These are phyloP conservation scores for Chauna torquata DNA, from an alignment of 2,113 vertebrate genomes.

Conservation along the genomic window DNA sequence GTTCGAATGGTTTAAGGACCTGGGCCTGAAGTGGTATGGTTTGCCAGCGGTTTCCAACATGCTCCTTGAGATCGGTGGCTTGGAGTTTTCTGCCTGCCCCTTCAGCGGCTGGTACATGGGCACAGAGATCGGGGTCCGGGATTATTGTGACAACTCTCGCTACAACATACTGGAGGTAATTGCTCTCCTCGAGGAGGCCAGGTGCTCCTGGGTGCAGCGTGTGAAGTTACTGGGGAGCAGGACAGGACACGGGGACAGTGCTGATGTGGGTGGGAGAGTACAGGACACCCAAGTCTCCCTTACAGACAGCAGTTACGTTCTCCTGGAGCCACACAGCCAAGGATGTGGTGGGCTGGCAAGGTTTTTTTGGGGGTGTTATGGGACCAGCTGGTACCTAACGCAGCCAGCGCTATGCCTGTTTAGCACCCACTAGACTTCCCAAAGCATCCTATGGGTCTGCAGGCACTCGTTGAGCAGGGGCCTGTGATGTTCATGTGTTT, in stretches of 20 bases:
- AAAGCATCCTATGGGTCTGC: neutral
- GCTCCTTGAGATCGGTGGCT: slow-evolving; percentile 93
- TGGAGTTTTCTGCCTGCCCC: slow-evolving; percentile 94
- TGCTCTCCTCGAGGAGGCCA: neutral
- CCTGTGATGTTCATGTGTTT: neutral
- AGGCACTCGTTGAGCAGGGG: no score
- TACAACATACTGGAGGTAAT: slow-evolving; percentile 96
- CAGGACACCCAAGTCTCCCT: neutral
- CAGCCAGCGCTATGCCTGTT: rapidly evolving
- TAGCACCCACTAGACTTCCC: neutral
- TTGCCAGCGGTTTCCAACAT: slow-evolving; percentile 95
- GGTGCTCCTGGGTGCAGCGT: neutral
- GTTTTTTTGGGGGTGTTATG: neutral
- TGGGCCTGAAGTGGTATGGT: slow-evolving; percentile 94
- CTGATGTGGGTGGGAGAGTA: neutral
- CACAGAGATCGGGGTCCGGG: slow-evolving; percentile 95
- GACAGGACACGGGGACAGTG: rapidly evolving
- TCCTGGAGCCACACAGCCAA: neutral
- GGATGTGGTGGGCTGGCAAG: no score
- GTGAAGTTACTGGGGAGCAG: neutral
- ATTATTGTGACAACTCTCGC: slow-evolving; percentile 95
- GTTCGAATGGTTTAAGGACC: slow-evolving; percentile 93
- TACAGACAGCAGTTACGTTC: neutral
- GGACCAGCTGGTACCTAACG: neutral
- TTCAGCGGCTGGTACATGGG: slow-evolving; percentile 99